phyloP scores from a whole-genome alignment of 1,140 invertebrate genomes.

The Drosophila lacertosa region DNA sequence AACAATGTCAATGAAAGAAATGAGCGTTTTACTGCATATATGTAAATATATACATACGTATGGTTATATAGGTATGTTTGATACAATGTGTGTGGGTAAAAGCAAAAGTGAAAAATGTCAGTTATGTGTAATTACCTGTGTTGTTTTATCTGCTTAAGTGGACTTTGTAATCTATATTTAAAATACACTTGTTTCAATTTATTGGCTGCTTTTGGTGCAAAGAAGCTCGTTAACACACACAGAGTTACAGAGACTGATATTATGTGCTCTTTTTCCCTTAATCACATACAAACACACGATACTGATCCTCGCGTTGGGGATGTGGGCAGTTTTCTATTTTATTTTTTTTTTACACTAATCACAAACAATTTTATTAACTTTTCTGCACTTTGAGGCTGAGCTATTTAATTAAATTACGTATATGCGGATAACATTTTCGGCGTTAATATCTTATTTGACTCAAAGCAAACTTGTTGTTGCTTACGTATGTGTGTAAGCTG shows the following conservation, averaged over 20 bases:
- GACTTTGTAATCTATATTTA: constrained; percentile 71
- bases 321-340: constrained; percentile 36
- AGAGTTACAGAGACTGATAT: constrained; percentile 21
- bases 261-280: constrained; percentile 5
- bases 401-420: constrained; percentile 63
- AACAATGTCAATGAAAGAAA: constrained; percentile 50
- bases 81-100: constrained; percentile 17
- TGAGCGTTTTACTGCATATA: constrained; percentile 32
- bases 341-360: constrained; percentile 33
- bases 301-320: constrained; percentile 78
- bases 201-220: constrained; percentile 17
- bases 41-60: constrained; percentile 25
- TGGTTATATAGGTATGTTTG: background rate
- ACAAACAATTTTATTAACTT: constrained; percentile 24
- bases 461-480: constrained; percentile 55
- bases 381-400: constrained; percentile 20
- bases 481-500: constrained; percentile 23
- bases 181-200: constrained; percentile 48
- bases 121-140: constrained; percentile 67
- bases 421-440: constrained; percentile 68
- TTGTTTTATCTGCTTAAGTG: constrained; percentile 61
- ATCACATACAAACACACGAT: constrained; percentile 54
- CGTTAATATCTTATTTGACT: constrained; percentile 61
- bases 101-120: constrained; percentile 51
- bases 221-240: constrained; percentile 5